Percentiles rank a stretch among this genome's conserved stretches.
These are phyloP conservation scores for Microchrysa polita DNA, from an alignment of 2,888 invertebrate genomes.

Conservation along the genomic window DNA sequence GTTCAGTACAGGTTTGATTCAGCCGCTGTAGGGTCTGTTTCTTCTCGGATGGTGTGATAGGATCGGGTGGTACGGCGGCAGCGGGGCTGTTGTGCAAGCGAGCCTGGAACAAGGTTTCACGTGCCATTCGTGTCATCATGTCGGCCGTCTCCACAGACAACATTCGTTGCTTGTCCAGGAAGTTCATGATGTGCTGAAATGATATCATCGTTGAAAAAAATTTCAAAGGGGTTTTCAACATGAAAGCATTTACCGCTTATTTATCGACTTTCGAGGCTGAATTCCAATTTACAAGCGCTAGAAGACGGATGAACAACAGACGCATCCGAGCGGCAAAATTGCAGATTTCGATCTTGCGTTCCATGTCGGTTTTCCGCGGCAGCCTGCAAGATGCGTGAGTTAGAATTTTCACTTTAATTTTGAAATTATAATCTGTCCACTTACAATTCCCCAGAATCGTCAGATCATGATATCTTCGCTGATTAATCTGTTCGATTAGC, in stretches of 20 bases:
- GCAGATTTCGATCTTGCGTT: slow-evolving; percentile 96
- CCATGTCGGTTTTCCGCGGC: slow-evolving; percentile 97
- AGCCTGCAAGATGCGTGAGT: slow-evolving; percentile 69
- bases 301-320: slow-evolving; percentile 91
- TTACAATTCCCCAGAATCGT: slow-evolving; percentile 94
- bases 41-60: slow-evolving; percentile 87
- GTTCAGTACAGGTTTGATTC: slow-evolving; percentile 95
- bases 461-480: slow-evolving; percentile 97
- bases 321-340: slow-evolving; percentile 96
- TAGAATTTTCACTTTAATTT: not conserved
- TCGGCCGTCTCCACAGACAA: slow-evolving; percentile 98
- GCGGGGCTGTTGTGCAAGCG: slow-evolving; percentile 95
- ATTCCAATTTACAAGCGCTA: slow-evolving; percentile 98
- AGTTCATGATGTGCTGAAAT: slow-evolving; percentile 85
- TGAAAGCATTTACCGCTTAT: slow-evolving; percentile 77
- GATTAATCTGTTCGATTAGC: slow-evolving; percentile 96
- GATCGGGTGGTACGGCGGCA: slow-evolving; percentile 95
- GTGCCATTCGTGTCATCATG: slow-evolving; percentile 90
- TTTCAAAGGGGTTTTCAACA: not conserved
- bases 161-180: slow-evolving; percentile 95
- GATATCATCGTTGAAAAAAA: too few relatives aligned
- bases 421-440: slow-evolving; percentile 60
- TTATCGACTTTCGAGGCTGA: slow-evolving; percentile 99
- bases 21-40: slow-evolving; percentile 82
- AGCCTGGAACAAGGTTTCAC: slow-evolving; percentile 95